Conservation (phyloP, 2,888 invertebrate genomes). For the Chesias legatella region DNA sequence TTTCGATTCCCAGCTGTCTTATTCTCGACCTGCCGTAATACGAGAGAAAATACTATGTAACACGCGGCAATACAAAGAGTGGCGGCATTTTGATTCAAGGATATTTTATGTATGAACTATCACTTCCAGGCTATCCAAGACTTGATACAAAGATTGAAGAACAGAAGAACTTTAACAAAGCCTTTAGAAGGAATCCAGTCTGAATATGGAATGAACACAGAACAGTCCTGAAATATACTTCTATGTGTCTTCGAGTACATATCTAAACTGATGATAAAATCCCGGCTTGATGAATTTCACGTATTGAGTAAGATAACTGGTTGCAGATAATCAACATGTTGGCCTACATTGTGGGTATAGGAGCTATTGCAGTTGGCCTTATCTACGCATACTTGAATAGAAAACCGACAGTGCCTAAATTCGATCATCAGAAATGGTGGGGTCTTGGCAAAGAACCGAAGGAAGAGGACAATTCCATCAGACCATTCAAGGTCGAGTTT, state of each 20-base stretch:
- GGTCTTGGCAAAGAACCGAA: constrained; percentile 43
- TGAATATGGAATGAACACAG: constrained; percentile 90
- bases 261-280: no score
- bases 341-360: constrained; percentile 35
- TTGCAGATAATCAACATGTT: constrained; percentile 57
- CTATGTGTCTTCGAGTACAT: no score
- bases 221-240: constrained; percentile 84
- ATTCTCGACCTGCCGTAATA: no score
- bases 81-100: no score
- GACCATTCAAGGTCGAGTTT: constrained; percentile 61
- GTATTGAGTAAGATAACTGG: no score
- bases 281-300: no score
- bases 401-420: constrained; percentile 45
- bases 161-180: constrained; percentile 69
- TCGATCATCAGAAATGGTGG: constrained; percentile 67
- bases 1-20: no score
- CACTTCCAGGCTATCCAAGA: constrained; percentile 75
- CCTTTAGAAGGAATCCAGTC: constrained; percentile 86
- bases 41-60: no score
- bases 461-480: constrained; percentile 52
- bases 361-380: constrained; percentile 41
- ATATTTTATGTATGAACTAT: no score
- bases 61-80: no score
- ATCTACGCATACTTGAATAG: constrained; percentile 34
- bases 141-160: constrained; percentile 79